Conservation (phyloP, 1,140 invertebrate genomes). For the Pogonomyrmex barbatus region DNA sequence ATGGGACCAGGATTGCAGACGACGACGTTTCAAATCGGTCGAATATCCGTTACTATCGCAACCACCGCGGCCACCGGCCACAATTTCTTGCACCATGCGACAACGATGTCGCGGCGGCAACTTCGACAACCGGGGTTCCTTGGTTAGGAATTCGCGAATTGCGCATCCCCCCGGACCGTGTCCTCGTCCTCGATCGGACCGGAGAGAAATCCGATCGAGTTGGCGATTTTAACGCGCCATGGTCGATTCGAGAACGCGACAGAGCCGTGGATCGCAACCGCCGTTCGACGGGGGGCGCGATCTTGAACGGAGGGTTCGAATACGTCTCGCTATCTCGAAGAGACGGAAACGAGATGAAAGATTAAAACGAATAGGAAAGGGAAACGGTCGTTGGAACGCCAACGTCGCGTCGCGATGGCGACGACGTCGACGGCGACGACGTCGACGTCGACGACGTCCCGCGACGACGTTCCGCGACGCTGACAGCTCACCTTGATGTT, state of each 20-base stretch:
- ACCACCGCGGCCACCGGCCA: not conserved
- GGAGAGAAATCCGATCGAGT: not conserved
- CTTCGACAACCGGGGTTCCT: not conserved
- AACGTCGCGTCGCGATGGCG: not conserved
- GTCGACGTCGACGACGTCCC: not conserved
- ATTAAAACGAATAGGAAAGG: not conserved
- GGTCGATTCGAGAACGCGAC: not conserved
- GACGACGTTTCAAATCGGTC: not conserved
- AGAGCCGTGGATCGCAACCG: not conserved
- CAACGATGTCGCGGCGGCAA: not conserved
- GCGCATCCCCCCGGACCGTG: no score
- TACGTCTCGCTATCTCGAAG: not conserved
- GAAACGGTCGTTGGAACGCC: not conserved
- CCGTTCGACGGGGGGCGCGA: conserved; percentile 6
- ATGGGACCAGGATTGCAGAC: not conserved
- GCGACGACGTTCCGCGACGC: not conserved
- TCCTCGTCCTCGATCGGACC: not conserved
- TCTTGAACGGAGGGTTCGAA: conserved; percentile 7
- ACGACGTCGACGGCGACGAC: not conserved
- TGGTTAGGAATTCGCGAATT: conserved; percentile 19
- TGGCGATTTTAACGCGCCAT: not conserved
- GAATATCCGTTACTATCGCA: conserved; percentile 17
- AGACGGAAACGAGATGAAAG: not conserved
- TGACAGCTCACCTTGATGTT: conserved; percentile 81
- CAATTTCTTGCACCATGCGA: not conserved